Base-by-base conservation (phyloP, 2,888 invertebrate genomes). In the Rhingia campestris region DNA sequence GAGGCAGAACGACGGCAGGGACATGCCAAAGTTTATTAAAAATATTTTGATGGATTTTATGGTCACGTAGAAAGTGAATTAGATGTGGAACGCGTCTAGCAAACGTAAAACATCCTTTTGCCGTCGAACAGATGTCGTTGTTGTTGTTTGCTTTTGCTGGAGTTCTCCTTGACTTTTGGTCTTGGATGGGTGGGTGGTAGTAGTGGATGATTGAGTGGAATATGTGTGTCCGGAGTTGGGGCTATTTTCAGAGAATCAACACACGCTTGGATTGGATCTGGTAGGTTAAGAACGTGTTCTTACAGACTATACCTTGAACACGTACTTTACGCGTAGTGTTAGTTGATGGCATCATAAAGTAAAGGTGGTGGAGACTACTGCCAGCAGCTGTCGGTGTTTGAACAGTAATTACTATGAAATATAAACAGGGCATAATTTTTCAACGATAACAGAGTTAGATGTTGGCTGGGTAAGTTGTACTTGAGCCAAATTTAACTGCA, bases 41-140 rank as follows among this genome's bases (percentile, higher is more conserved):
- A 84, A 84, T 84, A 84, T 84, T 84, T 84, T 84, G 84, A 84
- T 84, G 80, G 84, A 84, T 84, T 84, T 75, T 84, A 74, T 84
- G 84, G 84, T 84, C 84, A 84, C 84, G 84, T 84, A 84, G 80
- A 37, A 70, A 80, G 84, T 80, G 84, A 84, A 84, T 84, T 84
- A 84, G 84, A 84, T 80, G 80, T 64, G 80, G 43, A 80, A 84
- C 84, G 80, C 84, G 84, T 84, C 84, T 69, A 70, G 84, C 74
- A 84, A 84, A 84, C 84, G 70, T 70, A 84, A 84, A 80, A 59
- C 56, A 70, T 77, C 64, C 39, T n/a, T 10, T 9, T 7, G 56
- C 39, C 30, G 35, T 14, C 7, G 49, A 74, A 58, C 79, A 82
- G 73, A 74, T 77, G 79, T 49, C 67, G 77, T 56, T 61, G 66